Evolutionary conservation across 2,797 vertebrate species (phyloP), one percentile per base, ranked within the genome.

Genomic region (Sylvilagus floridanus): DNA sequence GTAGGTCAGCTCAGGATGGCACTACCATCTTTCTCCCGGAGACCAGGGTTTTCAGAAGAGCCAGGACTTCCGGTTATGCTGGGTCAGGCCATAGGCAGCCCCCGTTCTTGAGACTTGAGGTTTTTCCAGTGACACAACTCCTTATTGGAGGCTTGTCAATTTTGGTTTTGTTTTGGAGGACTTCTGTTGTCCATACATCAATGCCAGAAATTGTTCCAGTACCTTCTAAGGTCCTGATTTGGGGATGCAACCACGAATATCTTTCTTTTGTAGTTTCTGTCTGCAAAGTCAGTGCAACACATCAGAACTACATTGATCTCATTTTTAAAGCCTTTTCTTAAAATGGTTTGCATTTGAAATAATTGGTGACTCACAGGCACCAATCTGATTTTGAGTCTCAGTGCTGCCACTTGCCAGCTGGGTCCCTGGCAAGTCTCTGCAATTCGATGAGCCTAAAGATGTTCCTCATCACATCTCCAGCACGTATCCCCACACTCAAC

Each of bases 201-300:
- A 85, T 72, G 42, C 28, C 87, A 90, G 66, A 79, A 65, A 94
- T 79, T 66, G 47, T 17, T 85, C 82, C 73, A 66, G 16, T 94
- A 35, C 32, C 22, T 85, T 63, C 22, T 65, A 79, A 47, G 42
- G 72, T 79, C 90, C 32, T 79, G 21, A 84, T 73, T 79, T 85
- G 32, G 82, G 88, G 22, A 79, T 79, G 81, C 90, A 79, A 84
- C 57, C 81, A 90, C 16, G 52, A 24, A 79, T 22, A 60, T 68
- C 32, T 71, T 86, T 79, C 42, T 63, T 77, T 84, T 84, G 28
- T 52, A 88, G 65, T 84, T 90, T 84, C 65, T 84, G 47, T 78
- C 77, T 93, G 32, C 71, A 78, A 90, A 84, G 47, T 78, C 65
- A 79, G 54, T 50, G 47, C 22, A 32, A 17, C 78, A 54, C 11